A percentile compares a stretch with the other conserved stretches of the same genome.
phyloP scores from a whole-genome alignment of 2,888 invertebrate genomes.

The Deilephila porcellus region DNA sequence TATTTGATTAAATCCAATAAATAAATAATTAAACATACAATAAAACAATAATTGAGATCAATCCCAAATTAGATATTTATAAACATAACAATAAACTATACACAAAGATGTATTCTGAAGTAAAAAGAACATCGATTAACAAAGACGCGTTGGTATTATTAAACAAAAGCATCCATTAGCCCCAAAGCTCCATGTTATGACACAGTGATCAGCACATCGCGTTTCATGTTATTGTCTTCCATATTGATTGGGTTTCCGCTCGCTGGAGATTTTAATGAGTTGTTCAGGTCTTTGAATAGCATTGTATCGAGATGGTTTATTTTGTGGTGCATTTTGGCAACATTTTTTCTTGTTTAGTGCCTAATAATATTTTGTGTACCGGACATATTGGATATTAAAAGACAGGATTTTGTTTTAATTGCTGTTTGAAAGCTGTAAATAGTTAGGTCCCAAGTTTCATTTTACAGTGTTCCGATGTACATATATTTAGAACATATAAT shows the following conservation, averaged over 20 bases:
- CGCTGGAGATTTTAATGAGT: constrained; percentile 23
- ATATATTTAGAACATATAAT: no score
- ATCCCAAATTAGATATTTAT: neutral
- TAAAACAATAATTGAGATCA: no score
- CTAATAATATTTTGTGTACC: no score
- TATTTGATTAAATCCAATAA: no score
- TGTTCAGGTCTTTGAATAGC: constrained; percentile 15
- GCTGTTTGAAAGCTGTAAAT: no score
- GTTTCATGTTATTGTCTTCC: constrained; percentile 18
- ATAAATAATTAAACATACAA: no score
- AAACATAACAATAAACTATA: neutral
- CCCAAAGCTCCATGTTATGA: neutral
- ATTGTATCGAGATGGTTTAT: neutral
- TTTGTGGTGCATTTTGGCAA: neutral
- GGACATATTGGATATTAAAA: no score
- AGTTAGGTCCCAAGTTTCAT: no score
- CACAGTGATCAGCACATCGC: constrained; percentile 9
- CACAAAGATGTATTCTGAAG: neutral
- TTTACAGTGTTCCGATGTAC: no score
- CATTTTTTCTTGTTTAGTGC: no score
- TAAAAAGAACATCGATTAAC: neutral
- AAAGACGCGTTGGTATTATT: neutral
- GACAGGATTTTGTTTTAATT: no score
- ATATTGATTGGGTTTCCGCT: constrained; percentile 23
- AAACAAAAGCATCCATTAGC: constrained; percentile 15